phyloP scores from a whole-genome alignment of 2,888 invertebrate species.

The Arenicola marina region DNA sequence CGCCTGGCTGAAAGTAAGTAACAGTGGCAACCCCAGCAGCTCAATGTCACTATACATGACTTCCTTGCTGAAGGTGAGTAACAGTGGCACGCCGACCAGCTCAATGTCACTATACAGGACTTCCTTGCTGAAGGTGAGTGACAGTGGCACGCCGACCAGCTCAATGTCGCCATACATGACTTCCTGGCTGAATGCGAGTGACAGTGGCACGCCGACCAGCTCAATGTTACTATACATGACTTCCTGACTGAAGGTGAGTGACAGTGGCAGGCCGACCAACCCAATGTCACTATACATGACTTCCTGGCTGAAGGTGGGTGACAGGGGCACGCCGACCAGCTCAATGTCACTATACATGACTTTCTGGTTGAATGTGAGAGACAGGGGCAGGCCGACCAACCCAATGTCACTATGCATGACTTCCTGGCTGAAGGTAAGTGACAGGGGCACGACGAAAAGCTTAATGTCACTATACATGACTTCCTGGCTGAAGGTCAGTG shows the following conservation, averaged over 20 bases:
- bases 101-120: conserved; percentile 45
- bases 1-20: conserved; percentile 48
- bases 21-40: no score
- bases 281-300: conserved; percentile 48
- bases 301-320: conserved; percentile 49
- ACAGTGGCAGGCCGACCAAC: no score
- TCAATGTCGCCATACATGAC: conserved; percentile 45
- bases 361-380: conserved; percentile 48
- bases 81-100: no score
- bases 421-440: conserved; percentile 49
- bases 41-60: conserved; percentile 45
- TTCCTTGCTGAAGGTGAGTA: conserved; percentile 49
- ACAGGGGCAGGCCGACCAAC: no score
- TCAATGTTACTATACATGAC: conserved; percentile 45
- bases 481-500: conserved; percentile 49
- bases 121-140: conserved; percentile 49
- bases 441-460: no score
- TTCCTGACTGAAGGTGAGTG: conserved; percentile 48
- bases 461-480: conserved; percentile 45
- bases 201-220: no score
- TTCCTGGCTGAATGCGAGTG: conserved; percentile 48
- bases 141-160: no score
- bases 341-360: conserved; percentile 45
- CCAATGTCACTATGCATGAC: conserved; percentile 48
- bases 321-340: no score